A percentile compares a stretch with the other conserved stretches of the same genome.
Evolutionary conservation across 2,888 invertebrate species (phyloP).

Genomic region (Lampropteryx suffumata): DNA sequence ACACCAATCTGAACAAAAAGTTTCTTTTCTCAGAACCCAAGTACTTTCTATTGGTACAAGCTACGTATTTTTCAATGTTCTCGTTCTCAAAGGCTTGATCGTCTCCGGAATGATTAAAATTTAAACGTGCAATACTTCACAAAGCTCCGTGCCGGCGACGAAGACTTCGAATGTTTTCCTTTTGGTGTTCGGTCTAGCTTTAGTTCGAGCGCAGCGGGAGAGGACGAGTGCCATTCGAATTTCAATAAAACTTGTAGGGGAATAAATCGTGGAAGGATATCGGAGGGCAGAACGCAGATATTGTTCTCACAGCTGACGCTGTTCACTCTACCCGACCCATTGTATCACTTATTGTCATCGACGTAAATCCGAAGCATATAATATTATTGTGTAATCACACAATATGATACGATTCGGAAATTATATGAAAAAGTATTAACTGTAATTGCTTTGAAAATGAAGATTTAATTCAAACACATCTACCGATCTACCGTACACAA

Average conservation of each 20-base stretch:
- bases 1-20: too few relatives aligned
- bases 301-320: conserved; percentile 62
- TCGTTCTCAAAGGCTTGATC: conserved; percentile 2
- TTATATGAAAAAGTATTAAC: conserved; percentile 36
- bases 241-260: conserved; percentile 74
- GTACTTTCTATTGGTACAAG: too few relatives aligned
- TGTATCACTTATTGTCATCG: conserved; percentile 15
- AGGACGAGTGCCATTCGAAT: conserved; percentile 59
- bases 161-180: conserved; percentile 42
- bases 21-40: too few relatives aligned
- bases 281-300: conserved; percentile 38
- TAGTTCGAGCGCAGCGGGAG: conserved; percentile 36
- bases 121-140: conserved; percentile 18
- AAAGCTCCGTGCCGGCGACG: conserved; percentile 26
- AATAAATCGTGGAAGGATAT: conserved; percentile 58
- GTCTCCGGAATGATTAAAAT: conserved; percentile 32
- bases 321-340: conserved; percentile 11
- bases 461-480: conserved; percentile 39
- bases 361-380: not conserved
- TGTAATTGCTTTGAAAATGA: conserved; percentile 15
- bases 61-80: not conserved
- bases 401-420: conserved; percentile 23
- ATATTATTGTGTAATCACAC: not conserved
- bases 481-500: conserved; percentile 25
- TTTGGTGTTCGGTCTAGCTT: conserved; percentile 44